Conservation (phyloP, 2,888 invertebrate species). For the Tenthredo scrophulariae region DNA sequence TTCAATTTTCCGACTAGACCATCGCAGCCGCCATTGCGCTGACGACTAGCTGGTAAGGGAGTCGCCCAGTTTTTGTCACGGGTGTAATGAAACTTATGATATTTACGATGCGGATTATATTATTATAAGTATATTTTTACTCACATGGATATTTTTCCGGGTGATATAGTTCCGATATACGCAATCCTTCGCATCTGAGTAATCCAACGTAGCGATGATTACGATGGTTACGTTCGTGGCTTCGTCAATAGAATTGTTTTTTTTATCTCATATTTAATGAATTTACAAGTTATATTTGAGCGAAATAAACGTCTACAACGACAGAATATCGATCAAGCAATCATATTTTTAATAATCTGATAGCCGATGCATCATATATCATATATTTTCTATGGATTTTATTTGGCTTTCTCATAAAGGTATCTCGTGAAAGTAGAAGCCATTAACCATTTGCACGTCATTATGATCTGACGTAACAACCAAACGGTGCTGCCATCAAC, state of each 20-base stretch:
- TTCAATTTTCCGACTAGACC: slow-evolving; percentile 60
- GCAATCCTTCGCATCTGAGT: slow-evolving; percentile 69
- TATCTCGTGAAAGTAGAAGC: slow-evolving; percentile 70
- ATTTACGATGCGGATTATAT: slow-evolving; percentile 20
- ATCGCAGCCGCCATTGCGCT: slow-evolving; percentile 66
- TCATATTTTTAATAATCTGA: slow-evolving; percentile 82
- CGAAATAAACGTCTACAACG: slow-evolving; percentile 62
- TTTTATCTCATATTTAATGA: slow-evolving; percentile 63
- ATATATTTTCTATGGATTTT: slow-evolving; percentile 81
- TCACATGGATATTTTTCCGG: slow-evolving; percentile 70
- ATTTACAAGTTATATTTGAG: slow-evolving; percentile 59
- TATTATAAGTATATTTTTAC: slow-evolving; percentile 60
- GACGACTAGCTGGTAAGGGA: slow-evolving; percentile 65
- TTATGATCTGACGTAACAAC: slow-evolving; percentile 65
- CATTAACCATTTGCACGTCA: slow-evolving; percentile 65
- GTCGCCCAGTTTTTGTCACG: slow-evolving; percentile 64
- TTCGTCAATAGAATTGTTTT: slow-evolving; percentile 16
- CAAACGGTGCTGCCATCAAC: slow-evolving; percentile 60
- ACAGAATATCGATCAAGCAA: slow-evolving; percentile 69
- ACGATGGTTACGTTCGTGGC: slow-evolving; percentile 58
- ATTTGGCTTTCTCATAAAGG: slow-evolving; percentile 70
- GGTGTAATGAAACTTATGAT: background rate
- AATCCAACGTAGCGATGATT: slow-evolving; percentile 63
- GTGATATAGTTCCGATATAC: slow-evolving; percentile 65
- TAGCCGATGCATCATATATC: slow-evolving; percentile 82